Base-by-base conservation (phyloP, 2,113 vertebrate species). In the Eublepharis macularius region DNA sequence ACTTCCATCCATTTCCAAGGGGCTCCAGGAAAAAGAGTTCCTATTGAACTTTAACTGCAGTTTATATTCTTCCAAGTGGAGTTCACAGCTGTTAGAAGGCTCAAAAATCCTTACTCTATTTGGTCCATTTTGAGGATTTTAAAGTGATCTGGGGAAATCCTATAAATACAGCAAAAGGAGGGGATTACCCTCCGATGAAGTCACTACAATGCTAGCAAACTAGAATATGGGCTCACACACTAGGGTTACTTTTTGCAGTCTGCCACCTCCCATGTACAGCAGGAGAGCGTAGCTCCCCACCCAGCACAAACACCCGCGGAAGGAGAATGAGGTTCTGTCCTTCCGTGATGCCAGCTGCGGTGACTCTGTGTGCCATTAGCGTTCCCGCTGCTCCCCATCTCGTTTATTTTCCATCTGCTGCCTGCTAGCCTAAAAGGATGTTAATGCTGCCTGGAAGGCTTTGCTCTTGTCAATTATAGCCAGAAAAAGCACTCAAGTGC, bases 381-480 rank as follows among this genome's bases (percentile, higher is more conserved):
- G 86, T 78, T 79, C 91, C 93, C 91, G 88, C 41, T 82, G 90
- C 89, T 92, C 91, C 91, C 60, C 41, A 88, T 76, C 87, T 80
- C 84, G 74, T 91, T 93, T 88, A 93, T 87, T 89, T 89, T 85
- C 91, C 92, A 93, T 92, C 94, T 95, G 93, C 45, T 90, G 88
- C 91, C 93, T 93, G 94, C 92, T 92, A 94, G 91, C 90, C 92
- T 88, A 89, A 76, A 94, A 93, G 92, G 91, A 90, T 84, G 81
- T 88, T 94, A 91, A 91, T 75, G 92, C 92, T 87, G 92, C 92
- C 94, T 82, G 85, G 86, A 92, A 93, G 90, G 91, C 81, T 93
- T 82, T 82, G 82, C 87, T 93, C 79, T 92, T 6, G 14, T 84
- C 91, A 93, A 32, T 21, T 87, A 86, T 65, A 86, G 88, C 13